A percentile compares a stretch with the other conserved stretches of the same genome.
Evolutionary conservation across 2,113 vertebrate species (phyloP).

Genomic region (Calyptomena viridis): DNA sequence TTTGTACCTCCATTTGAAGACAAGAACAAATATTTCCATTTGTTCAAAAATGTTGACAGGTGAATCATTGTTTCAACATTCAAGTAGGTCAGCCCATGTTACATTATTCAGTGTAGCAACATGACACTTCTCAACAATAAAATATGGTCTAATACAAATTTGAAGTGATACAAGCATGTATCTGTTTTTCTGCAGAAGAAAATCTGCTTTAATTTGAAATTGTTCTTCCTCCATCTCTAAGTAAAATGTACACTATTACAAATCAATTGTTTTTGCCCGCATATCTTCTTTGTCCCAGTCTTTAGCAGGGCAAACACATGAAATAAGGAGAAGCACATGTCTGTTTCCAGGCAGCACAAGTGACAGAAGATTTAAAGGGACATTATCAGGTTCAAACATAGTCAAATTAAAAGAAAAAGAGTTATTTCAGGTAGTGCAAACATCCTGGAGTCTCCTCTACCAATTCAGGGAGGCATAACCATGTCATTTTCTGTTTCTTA

Average conservation of each 20-base stretch:
- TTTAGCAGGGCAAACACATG: neutral
- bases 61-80: neutral
- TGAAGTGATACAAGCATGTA: neutral
- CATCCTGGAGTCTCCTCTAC: neutral
- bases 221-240: neutral
- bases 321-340: neutral
- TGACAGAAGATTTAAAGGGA: neutral
- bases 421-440: neutral
- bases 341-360: neutral
- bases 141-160: neutral
- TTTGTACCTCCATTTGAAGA: neutral
- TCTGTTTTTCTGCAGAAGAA: neutral
- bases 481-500: neutral
- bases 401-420: neutral
- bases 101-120: slow-evolving; percentile 29
- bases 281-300: neutral
- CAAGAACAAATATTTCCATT: slow-evolving; percentile 34
- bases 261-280: neutral
- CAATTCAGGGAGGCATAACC: neutral
- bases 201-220: neutral
- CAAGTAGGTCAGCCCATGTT: neutral
- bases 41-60: slow-evolving; percentile 1
- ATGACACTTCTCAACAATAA: slow-evolving; percentile 4
- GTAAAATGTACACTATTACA: neutral
- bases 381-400: neutral